Percentiles rank a stretch among this genome's conserved stretches.
These are phyloP conservation scores for Limnephilus auricula DNA, from an alignment of 2,888 invertebrate species.

Conservation along the genomic window DNA sequence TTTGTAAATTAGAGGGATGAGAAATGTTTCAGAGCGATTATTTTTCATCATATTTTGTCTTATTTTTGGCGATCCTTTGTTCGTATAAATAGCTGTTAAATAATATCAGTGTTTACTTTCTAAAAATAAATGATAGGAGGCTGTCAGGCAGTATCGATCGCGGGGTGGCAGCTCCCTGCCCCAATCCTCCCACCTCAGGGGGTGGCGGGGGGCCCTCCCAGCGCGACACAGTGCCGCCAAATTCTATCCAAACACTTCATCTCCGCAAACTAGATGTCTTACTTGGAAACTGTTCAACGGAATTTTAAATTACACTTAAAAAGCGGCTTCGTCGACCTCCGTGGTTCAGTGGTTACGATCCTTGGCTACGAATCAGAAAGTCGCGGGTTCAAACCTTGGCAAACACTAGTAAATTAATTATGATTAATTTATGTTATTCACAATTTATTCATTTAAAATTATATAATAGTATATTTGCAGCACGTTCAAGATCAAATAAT, in stretches of 20 bases:
- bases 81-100: not conserved
- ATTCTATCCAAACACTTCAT: not conserved
- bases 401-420: too few species aligned
- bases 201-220: constrained; percentile 3
- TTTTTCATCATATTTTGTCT: not conserved
- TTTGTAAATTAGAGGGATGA: not conserved
- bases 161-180: constrained; percentile 39
- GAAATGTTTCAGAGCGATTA: not conserved
- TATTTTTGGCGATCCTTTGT: not conserved
- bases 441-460: too few species aligned
- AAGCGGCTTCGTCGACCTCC: too few species aligned
- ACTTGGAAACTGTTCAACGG: not conserved
- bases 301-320: not conserved
- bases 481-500: too few species aligned
- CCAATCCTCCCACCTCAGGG: constrained; percentile 41
- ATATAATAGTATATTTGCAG: too few species aligned
- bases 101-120: constrained; percentile 49
- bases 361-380: too few species aligned
- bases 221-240: constrained; percentile 57
- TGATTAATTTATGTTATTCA: too few species aligned
- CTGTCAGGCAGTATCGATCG: constrained; percentile 62
- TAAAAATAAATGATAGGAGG: constrained; percentile 49
- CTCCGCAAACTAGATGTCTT: constrained; percentile 22
- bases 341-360: too few species aligned
- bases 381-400: too few species aligned